A percentile compares a stretch with the other conserved stretches of the same genome.
phyloP scores from a whole-genome alignment of 2,888 invertebrate genomes.

The Neelides folsomi region DNA sequence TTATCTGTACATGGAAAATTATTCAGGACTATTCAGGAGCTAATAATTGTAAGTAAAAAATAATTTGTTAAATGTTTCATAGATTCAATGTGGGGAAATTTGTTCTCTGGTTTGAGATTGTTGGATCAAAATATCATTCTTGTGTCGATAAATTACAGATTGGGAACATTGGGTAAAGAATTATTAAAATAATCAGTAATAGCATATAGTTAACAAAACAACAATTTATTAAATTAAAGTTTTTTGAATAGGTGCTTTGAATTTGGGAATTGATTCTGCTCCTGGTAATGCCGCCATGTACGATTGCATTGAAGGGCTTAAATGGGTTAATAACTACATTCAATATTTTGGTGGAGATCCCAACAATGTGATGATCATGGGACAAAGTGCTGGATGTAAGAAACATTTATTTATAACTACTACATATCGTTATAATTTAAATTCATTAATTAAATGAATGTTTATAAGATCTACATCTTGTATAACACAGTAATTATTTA shows the following conservation, averaged over 20 bases:
- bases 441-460: too few species aligned
- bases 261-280: conserved; percentile 21
- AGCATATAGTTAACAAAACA: background rate
- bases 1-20: too few species aligned
- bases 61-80: conserved; percentile 10
- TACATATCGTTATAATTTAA: too few species aligned
- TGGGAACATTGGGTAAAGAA: conserved; percentile 5
- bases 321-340: conserved; percentile 23
- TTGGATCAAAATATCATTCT: conserved; percentile 14
- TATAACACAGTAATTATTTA: too few species aligned
- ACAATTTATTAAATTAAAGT: background rate
- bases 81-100: conserved; percentile 15
- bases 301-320: conserved; percentile 18
- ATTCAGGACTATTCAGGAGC: too few species aligned
- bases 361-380: background rate
- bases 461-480: too few species aligned
- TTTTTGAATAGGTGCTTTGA: conserved; percentile 12
- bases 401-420: too few species aligned
- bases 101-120: conserved; percentile 11
- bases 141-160: conserved; percentile 15
- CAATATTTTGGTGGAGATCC: conserved; percentile 14
- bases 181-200: background rate
- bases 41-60: background rate
- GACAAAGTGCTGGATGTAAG: too few species aligned
- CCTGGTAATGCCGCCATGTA: conserved; percentile 22